Conservation (phyloP, 2,113 vertebrate species). For the Lontra canadensis region DNA sequence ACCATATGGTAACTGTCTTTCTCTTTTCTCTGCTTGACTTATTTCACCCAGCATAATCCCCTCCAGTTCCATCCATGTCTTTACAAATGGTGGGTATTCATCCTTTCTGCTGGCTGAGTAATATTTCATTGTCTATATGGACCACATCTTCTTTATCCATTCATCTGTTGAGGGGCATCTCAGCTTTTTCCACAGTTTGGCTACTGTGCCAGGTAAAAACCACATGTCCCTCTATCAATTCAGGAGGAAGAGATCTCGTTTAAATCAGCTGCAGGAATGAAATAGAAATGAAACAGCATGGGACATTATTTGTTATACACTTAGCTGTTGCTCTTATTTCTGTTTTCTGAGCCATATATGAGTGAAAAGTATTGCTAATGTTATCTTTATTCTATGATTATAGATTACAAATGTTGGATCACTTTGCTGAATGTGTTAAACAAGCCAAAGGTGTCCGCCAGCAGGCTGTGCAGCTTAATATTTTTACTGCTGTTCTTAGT, state of each 20-base stretch:
- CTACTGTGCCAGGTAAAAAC: neutral
- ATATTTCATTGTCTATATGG: too few relatives aligned
- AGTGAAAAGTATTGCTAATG: constrained; percentile 6
- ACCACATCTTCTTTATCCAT: too few relatives aligned
- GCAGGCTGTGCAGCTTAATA: constrained; percentile 98
- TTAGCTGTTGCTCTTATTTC: neutral
- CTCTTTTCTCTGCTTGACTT: too few relatives aligned
- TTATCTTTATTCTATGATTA: constrained; percentile 52
- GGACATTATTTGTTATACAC: neutral
- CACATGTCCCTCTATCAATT: neutral
- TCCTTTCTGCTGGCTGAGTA: too few relatives aligned
- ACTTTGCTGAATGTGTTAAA: constrained; percentile 99
- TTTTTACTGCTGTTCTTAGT: constrained; percentile 98
- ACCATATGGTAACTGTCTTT: too few relatives aligned
- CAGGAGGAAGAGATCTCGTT: neutral
- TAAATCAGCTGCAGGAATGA: constrained; percentile 2
- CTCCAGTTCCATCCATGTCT: too few relatives aligned
- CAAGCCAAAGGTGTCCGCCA: constrained; percentile 99
- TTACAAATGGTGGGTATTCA: too few relatives aligned
- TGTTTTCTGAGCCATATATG: constrained; percentile 27
- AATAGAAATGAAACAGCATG: neutral
- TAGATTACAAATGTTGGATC: constrained; percentile 98
- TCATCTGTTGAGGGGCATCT: too few relatives aligned
- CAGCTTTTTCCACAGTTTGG: too few relatives aligned
- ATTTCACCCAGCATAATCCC: too few relatives aligned